Evolutionary conservation across 2,888 invertebrate genomes (phyloP).

Genomic region (Deilephila porcellus): DNA sequence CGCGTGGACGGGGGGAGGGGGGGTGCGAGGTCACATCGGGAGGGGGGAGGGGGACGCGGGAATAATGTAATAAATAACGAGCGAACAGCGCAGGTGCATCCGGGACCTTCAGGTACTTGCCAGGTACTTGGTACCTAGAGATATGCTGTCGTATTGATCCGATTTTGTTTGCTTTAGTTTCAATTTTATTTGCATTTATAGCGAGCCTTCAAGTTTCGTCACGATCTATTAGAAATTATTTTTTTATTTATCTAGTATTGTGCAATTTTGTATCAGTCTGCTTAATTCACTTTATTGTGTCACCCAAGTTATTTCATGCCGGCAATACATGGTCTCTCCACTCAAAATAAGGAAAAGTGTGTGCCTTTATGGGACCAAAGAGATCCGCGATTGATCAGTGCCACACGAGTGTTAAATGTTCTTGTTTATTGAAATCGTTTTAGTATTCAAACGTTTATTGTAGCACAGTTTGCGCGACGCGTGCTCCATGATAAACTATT

Average conservation of each 20-base stretch:
- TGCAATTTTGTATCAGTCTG: constrained; percentile 17
- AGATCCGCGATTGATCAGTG: neutral
- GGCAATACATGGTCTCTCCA: neutral
- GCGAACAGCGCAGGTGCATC: constrained; percentile 74
- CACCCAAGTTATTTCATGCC: neutral
- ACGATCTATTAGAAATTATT: neutral
- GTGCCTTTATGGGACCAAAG: neutral
- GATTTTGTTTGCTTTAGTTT: neutral
- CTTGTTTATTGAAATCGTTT: constrained; percentile 11
- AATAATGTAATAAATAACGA: constrained; percentile 62
- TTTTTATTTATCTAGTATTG: neutral
- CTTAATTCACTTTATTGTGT: neutral
- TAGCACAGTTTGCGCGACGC: constrained; percentile 31
- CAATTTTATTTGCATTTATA: constrained; percentile 17
- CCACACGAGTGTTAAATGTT: neutral
- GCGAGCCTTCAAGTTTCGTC: neutral
- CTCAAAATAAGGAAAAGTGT: neutral
- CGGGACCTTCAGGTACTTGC: constrained; percentile 46
- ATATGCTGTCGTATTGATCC: constrained; percentile 28
- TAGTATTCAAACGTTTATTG: constrained; percentile 17
- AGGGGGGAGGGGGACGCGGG: constrained; percentile 39
- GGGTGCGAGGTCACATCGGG: constrained; percentile 38
- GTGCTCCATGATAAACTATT: constrained; percentile 29
- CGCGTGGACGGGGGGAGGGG: constrained; percentile 34
- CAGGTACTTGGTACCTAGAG: constrained; percentile 4